Evolutionary conservation across 2,113 vertebrate genomes (phyloP).

Genomic region (Poicephalus gulielmi): DNA sequence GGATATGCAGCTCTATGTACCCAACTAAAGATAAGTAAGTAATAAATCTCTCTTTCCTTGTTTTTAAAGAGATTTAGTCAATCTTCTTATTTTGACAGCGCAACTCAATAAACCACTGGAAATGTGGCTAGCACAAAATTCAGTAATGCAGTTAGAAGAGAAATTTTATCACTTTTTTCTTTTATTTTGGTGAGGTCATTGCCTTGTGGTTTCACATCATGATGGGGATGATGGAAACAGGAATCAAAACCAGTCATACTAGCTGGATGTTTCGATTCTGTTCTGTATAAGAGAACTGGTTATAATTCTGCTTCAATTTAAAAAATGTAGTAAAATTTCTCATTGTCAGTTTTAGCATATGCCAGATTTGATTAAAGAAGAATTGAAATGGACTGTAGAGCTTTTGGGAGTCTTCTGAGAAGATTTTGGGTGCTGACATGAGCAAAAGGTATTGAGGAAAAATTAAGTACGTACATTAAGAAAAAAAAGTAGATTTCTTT

Average conservation of each 20-base stretch:
- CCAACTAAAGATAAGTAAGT: background rate
- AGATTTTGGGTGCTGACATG: background rate
- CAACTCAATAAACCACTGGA: background rate
- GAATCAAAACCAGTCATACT: background rate
- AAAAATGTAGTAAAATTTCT: background rate
- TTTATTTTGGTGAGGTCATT: background rate
- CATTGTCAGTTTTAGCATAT: background rate
- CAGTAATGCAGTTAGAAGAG: background rate
- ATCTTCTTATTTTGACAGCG: background rate
- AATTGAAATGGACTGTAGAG: background rate
- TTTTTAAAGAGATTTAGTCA: background rate
- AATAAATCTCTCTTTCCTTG: background rate
- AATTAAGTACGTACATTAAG: background rate
- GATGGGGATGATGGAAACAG: background rate
- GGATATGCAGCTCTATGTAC: background rate
- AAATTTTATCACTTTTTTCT: background rate
- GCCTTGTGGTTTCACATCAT: background rate
- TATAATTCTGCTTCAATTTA: background rate
- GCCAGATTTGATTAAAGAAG: background rate
- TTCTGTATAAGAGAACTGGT: background rate
- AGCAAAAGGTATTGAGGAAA: background rate
- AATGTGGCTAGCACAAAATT: background rate
- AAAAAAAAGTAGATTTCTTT: background rate
- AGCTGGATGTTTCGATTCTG: background rate
- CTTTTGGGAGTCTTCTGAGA: background rate